Conservation (phyloP, 2,888 invertebrate species). For the Tipula confusa region DNA sequence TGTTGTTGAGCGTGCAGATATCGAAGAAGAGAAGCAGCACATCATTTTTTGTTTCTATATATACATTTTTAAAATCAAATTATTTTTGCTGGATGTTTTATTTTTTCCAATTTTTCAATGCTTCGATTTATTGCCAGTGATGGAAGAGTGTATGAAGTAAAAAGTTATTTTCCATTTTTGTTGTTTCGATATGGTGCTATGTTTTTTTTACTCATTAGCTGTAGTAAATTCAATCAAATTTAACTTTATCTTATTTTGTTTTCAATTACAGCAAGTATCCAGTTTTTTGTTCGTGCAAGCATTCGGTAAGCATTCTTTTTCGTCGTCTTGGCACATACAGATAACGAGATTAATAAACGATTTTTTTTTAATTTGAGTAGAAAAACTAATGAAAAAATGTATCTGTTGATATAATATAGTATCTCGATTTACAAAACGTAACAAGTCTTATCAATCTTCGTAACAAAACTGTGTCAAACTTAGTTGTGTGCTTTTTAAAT, state of each 20-base stretch:
- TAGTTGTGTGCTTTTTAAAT: too few relatives aligned
- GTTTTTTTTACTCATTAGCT: neutral
- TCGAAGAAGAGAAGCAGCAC: neutral
- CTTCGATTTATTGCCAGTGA: neutral
- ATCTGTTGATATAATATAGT: neutral
- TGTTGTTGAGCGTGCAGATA: neutral
- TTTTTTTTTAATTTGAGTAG: neutral
- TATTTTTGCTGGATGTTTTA: neutral
- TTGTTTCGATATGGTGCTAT: too few relatives aligned
- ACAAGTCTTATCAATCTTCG: too few relatives aligned
- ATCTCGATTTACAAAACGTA: too few relatives aligned
- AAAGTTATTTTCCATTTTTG: neutral
- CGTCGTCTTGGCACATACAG: neutral
- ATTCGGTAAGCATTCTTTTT: neutral
- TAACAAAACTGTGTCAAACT: too few relatives aligned
- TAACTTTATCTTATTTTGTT: neutral
- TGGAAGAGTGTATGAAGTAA: neutral
- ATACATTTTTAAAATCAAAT: slow-evolving; percentile 7
- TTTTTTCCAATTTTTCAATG: neutral
- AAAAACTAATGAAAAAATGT: neutral
- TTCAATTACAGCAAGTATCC: neutral
- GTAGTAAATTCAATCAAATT: neutral
- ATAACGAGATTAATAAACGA: neutral
- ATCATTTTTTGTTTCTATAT: neutral
- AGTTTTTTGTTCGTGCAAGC: neutral